Evolutionary conservation across 2,113 vertebrate species (phyloP).

Genomic region (Percopsis transmontana): DNA sequence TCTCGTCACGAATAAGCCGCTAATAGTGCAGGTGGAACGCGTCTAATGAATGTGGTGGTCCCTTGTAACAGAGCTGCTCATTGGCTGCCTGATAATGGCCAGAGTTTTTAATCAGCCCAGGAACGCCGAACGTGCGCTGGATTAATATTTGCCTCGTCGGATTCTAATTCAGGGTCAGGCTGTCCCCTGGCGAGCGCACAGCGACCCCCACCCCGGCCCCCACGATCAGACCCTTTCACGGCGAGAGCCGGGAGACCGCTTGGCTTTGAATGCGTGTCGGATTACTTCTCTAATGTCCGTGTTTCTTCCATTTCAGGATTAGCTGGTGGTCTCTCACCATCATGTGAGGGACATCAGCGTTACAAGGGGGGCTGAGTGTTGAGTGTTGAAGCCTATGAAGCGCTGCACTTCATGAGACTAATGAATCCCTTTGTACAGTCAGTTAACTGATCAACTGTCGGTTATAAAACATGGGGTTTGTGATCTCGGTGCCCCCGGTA

Average conservation of each 20-base stretch:
- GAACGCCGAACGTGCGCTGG: neutral
- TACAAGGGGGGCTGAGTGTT: slow-evolving; percentile 39
- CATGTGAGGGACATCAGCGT: slow-evolving; percentile 9
- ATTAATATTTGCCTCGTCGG: slow-evolving; percentile 36
- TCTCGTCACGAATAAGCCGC: too few relatives aligned
- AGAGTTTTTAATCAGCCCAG: slow-evolving; percentile 63
- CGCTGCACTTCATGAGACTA: slow-evolving; percentile 32
- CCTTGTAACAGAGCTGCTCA: slow-evolving; percentile 33
- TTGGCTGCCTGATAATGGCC: slow-evolving; percentile 50
- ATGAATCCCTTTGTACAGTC: slow-evolving; percentile 32
- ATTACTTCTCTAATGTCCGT: slow-evolving; percentile 73
- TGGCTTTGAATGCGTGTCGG: slow-evolving; percentile 70
- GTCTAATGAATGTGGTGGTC: slow-evolving; percentile 9
- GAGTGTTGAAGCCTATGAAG: too few relatives aligned
- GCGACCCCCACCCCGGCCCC: slow-evolving; percentile 47
- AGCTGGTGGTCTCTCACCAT: slow-evolving; percentile 48
- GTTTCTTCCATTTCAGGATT: slow-evolving; percentile 66
- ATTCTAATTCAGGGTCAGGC: slow-evolving; percentile 78
- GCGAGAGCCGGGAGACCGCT: slow-evolving; percentile 45
- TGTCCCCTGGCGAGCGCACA: slow-evolving; percentile 62
- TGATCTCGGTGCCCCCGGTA: slow-evolving; percentile 22
- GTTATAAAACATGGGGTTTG: slow-evolving; percentile 21
- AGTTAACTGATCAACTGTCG: slow-evolving; percentile 29
- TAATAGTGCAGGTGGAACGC: neutral
- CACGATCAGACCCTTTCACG: slow-evolving; percentile 71